Evolutionary conservation across 1,140 invertebrate species (phyloP), one percentile per base, ranked within the genome.

Genomic region (Drosophila busckii): DNA sequence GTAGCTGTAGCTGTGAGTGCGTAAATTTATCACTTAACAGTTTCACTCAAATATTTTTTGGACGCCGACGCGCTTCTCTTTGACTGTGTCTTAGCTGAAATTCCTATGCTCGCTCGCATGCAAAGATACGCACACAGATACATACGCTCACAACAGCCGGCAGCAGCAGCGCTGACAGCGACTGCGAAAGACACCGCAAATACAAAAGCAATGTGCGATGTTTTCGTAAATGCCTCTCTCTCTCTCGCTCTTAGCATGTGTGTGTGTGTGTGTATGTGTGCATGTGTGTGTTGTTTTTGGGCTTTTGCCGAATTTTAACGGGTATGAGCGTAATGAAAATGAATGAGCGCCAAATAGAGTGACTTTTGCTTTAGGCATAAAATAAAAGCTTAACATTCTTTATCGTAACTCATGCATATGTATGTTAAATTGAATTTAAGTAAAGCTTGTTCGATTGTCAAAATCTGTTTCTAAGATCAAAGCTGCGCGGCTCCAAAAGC

Each of bases 41-140:
- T 73, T 73, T 23, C 61, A 71, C 68, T 70, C 68, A 48, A 66
- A 50, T 54, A 60, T 53, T 37, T 44, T 49, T 44, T 23, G 34
- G 61, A 20, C 52, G 42, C 50, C 58, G 55, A 55, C 50, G 41
- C 48, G 50, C 32, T 25, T 42, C 35, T 34, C 13, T 20, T 20
- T 40, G 28, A 23, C 28, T 28, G 49, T 41, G 63, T 58, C 52
- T 54, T 45, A 31, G 63, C 58, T 70, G 34, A 73, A 73, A 73
- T 75, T 73, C 70, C 70, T 69, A 70, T 70, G 58, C 49, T 50
- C 40, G 17, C 46, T 23, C 35, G 38, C 44, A 53, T 9, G 38
- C 23, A 34, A 12, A 34, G 2, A 35, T 1, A 45, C 41, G 25
- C 28, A n/a, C 19, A 6, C 6, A 31, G 26, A 25, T 10, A n/a